Conservation (phyloP, 2,888 invertebrate genomes). For the Asteroscopus sphinx region DNA sequence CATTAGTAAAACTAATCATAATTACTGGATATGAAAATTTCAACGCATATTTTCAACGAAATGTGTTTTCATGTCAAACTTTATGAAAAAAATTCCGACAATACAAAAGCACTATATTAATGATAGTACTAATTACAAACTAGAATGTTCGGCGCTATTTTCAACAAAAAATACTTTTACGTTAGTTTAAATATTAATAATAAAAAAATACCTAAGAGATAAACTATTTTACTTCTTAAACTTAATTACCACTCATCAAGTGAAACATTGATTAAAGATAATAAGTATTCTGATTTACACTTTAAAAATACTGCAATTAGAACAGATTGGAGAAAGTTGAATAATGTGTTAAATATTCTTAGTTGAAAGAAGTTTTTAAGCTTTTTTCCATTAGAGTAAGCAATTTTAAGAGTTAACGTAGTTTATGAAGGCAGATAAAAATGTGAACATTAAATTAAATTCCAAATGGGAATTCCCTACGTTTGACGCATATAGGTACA, state of each 20-base stretch:
- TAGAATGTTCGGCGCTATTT: conserved; percentile 22
- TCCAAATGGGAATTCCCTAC: no score
- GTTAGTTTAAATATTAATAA: conserved; percentile 26
- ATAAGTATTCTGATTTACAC: conserved; percentile 9
- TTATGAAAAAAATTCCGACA: conserved; percentile 11
- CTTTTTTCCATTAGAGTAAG: no score
- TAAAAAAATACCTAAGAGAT: conserved; percentile 14
- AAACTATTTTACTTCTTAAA: conserved; percentile 26
- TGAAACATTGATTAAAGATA: conserved; percentile 16
- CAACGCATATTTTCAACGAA: conserved; percentile 13
- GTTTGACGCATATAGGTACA: no score
- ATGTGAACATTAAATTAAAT: no score
- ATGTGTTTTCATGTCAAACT: conserved; percentile 21
- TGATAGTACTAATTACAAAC: conserved; percentile 42
- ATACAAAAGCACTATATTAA: conserved; percentile 27
- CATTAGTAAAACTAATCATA: conserved; percentile 13
- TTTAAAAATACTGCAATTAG: no score
- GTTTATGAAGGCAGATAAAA: no score
- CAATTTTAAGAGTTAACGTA: no score
- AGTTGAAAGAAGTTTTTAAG: no score
- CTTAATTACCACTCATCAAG: conserved; percentile 24
- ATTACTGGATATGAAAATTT: conserved; percentile 13
- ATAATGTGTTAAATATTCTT: no score
- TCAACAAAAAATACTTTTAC: conserved; percentile 21
- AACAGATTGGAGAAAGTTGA: no score